Evolutionary conservation across 2,113 vertebrate genomes (phyloP).

Genomic region (Pseudopodoces humilis): DNA sequence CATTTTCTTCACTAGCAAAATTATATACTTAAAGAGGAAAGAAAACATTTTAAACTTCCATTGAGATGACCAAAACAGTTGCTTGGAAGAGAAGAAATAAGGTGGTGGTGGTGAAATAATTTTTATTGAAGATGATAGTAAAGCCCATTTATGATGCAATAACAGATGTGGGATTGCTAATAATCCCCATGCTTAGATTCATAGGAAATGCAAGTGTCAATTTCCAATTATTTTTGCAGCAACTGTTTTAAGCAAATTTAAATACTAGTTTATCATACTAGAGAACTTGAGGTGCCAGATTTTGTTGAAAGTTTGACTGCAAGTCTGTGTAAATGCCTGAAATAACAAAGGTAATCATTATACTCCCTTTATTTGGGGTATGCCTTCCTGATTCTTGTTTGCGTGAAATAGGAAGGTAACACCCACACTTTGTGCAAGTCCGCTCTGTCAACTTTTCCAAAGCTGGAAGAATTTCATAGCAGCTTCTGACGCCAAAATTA

Average conservation of each 20-base stretch:
- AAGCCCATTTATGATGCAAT: neutral
- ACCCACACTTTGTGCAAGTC: neutral
- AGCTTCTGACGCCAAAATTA: neutral
- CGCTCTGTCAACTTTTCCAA: neutral
- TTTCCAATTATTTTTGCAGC: neutral
- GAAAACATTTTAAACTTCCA: neutral
- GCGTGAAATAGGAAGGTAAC: neutral
- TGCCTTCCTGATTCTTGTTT: neutral
- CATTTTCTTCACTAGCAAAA: neutral
- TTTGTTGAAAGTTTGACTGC: neutral
- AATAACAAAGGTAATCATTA: neutral
- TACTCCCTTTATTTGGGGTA: neutral
- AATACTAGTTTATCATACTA: neutral
- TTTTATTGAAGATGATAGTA: neutral
- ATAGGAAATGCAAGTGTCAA: neutral
- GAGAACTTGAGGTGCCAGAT: neutral
- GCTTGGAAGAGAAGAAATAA: neutral
- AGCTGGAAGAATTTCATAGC: neutral
- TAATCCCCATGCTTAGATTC: neutral
- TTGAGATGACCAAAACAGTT: neutral
- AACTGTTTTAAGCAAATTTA: neutral
- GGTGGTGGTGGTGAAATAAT: accelerated
- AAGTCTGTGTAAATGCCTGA: neutral
- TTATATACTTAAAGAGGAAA: neutral
- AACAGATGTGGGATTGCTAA: neutral